A percentile compares a stretch with the other conserved stretches of the same genome.
Evolutionary conservation across 2,113 vertebrate species (phyloP).

Genomic region (Rostratula benghalensis): DNA sequence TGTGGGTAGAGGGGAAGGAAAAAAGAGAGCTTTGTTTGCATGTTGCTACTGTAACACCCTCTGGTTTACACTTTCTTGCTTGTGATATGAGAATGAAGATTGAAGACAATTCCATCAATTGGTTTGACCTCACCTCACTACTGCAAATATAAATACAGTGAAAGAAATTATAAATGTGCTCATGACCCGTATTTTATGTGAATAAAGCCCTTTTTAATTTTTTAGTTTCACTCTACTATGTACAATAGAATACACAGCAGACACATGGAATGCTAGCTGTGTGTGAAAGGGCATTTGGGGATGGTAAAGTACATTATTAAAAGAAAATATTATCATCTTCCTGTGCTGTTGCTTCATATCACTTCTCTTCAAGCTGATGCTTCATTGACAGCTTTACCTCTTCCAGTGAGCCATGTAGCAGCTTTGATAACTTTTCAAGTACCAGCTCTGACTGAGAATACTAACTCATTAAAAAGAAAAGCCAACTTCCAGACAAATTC

Average conservation of each 20-base stretch:
- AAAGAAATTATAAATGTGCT: neutral
- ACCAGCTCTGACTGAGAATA: neutral
- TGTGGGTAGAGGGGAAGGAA: neutral
- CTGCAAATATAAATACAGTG: neutral
- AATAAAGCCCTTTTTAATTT: neutral
- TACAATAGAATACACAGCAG: neutral
- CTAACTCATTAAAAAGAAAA: neutral
- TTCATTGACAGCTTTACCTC: neutral
- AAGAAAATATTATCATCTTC: neutral
- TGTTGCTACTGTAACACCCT: neutral
- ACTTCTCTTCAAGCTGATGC: neutral
- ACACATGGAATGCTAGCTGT: neutral
- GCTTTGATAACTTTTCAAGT: neutral
- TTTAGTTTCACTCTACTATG: neutral
- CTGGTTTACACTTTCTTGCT: neutral
- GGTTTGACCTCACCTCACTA: neutral
- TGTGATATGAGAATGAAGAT: neutral
- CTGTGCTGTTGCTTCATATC: neutral
- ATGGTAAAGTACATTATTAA: neutral
- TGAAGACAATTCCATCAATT: neutral
- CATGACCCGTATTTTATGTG: neutral
- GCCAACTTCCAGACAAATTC: neutral
- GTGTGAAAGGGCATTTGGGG: neutral
- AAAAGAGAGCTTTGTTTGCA: neutral
- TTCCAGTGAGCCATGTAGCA: neutral